Base-by-base conservation (phyloP, 2,888 invertebrate species). In the Boloria euphrosyne region DNA sequence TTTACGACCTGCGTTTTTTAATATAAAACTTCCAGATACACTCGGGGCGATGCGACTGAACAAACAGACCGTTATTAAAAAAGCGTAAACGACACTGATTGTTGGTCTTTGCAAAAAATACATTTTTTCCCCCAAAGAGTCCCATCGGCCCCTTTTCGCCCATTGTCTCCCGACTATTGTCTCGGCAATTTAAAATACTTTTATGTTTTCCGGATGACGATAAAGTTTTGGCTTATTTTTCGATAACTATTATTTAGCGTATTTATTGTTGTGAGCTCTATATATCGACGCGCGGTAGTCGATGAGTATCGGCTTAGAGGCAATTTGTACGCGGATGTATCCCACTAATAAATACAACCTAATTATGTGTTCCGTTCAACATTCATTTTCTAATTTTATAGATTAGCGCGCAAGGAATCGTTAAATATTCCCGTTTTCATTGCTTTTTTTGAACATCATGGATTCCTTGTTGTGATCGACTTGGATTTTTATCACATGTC, bases 131-230 rank as follows among this genome's bases (percentile, higher is more conserved):
- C 76, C 74, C 59, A 69, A 67, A 64, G 58, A 27, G 46, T 38
- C 44, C 59, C 65, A 60, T 59, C 68, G 68, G 60, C 58, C 66
- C 31, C 59, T 53, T 60, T 66, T 68, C 55, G 66, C 66, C 59
- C 90, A 92, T 91, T 92, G 92, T 92, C 88, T 89, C 80, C 78
- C 77, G 74, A 75, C 90, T 89, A 90, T 92, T 91, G 92, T 92
- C 85, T 90, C 80, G 85, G 82, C 84, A 82, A 86, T 89, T 89
- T 87, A 82, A 91, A 89, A 59, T 14, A 49, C 90, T 91, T 90
- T 91, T 90, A 92, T 91, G 90, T 86, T 63, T 69, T 64, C 69
- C 69, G 69, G 63, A 64, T 69, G 69, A 69, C 72, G 66, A 69
- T 69, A 68, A 71, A 71, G 75, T 75, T 75, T 79, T 80, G 75